A percentile compares a stretch with the other conserved stretches of the same genome.
These are phyloP conservation scores for Scyliorhinus canicula DNA, from an alignment of 2,797 vertebrate genomes.

Conservation along the genomic window DNA sequence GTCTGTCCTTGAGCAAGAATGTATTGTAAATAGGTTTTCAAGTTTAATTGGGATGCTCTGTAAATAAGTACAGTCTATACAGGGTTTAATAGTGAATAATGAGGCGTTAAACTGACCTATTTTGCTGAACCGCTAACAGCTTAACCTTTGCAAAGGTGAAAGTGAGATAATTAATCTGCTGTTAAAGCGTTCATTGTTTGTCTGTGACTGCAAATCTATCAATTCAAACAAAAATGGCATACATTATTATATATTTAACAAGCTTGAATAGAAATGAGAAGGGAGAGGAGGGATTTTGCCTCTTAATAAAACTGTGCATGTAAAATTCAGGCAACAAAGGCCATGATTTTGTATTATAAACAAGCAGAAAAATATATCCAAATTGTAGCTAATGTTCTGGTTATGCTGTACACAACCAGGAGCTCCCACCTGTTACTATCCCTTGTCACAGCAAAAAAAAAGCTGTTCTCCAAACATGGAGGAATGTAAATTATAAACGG, in stretches of 20 bases:
- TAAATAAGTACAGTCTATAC: slow-evolving; percentile 23
- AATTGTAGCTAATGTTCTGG: background rate
- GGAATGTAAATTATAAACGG: background rate
- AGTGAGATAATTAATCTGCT: slow-evolving; percentile 28
- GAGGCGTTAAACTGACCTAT: slow-evolving; percentile 36
- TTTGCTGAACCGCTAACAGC: slow-evolving; percentile 33
- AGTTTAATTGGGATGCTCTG: slow-evolving; percentile 11
- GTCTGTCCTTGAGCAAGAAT: slow-evolving; percentile 19
- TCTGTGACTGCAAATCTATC: slow-evolving; percentile 28
- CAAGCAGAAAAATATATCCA: background rate
- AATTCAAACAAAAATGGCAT: slow-evolving; percentile 1
- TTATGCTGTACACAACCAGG: background rate
- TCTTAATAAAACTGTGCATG: background rate
- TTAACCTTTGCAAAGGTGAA: slow-evolving; percentile 37
- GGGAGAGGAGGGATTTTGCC: background rate
- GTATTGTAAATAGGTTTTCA: background rate
- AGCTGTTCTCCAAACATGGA: background rate
- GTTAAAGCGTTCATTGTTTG: slow-evolving; percentile 12
- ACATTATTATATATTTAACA: background rate
- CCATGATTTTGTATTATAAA: background rate
- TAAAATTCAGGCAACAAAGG: background rate
- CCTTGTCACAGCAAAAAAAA: background rate
- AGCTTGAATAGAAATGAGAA: background rate
- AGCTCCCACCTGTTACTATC: background rate
- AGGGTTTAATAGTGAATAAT: slow-evolving; percentile 30